These are phyloP conservation scores for Gryllus longicercus DNA, from an alignment of 2,888 invertebrate genomes.

Conservation along the genomic window DNA sequence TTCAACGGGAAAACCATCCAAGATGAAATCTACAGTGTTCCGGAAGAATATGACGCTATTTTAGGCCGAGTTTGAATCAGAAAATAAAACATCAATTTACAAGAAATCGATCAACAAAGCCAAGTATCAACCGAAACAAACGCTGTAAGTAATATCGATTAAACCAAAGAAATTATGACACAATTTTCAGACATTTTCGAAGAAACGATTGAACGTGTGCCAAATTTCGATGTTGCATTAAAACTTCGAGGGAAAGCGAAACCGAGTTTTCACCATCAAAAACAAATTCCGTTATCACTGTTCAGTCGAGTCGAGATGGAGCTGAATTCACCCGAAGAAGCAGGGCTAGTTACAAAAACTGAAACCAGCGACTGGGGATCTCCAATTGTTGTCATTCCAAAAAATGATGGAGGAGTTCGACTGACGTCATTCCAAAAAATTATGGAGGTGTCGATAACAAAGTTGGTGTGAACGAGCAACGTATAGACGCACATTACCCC, in stretches of 20 bases:
- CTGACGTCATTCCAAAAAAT: slow-evolving; percentile 18
- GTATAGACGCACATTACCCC: neutral
- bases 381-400: slow-evolving; percentile 30
- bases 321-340: neutral
- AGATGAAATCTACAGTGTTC: too few relatives aligned
- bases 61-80: slow-evolving; percentile 19
- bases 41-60: neutral
- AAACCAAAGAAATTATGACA: too few relatives aligned
- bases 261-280: neutral
- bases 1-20: too few relatives aligned
- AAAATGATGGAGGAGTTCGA: slow-evolving; percentile 30
- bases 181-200: too few relatives aligned
- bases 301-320: slow-evolving; percentile 1
- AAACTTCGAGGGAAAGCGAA: slow-evolving; percentile 5
- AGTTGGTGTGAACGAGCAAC: too few relatives aligned
- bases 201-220: too few relatives aligned
- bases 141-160: too few relatives aligned
- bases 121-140: too few relatives aligned
- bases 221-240: neutral
- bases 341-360: neutral
- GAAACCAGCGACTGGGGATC: slow-evolving; percentile 25
- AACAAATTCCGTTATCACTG: neutral
- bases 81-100: neutral
- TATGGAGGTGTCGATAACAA: too few relatives aligned
- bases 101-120: neutral